Conservation (phyloP, 92 coral and sea anemone species). For the Heliopora coerulea region DNA sequence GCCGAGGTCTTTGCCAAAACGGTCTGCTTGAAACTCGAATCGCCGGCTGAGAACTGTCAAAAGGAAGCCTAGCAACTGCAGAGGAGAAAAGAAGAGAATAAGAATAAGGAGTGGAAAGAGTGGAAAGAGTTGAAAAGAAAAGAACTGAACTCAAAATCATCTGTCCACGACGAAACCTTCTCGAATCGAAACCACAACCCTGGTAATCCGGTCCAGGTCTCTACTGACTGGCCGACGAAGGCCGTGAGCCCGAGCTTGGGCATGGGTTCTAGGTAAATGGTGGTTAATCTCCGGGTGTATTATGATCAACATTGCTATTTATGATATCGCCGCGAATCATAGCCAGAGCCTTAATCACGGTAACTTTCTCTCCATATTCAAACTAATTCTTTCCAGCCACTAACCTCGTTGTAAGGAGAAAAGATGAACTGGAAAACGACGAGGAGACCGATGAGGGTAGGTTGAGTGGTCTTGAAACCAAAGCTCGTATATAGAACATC, state of each 20-base stretch:
- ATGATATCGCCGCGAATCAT: no score
- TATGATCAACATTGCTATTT: no score
- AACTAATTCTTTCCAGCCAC: no score
- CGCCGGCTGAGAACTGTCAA: conserved; percentile 93
- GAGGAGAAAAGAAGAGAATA: not conserved
- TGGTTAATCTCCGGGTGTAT: no score
- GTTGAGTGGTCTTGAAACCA: conserved; percentile 80
- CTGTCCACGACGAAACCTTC: no score
- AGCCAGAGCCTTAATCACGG: no score
- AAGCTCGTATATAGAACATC: conserved; percentile 76
- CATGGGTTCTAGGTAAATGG: no score
- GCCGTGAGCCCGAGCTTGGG: no score
- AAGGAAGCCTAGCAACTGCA: conserved; percentile 82
- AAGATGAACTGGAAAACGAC: conserved; percentile 94
- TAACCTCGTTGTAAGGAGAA: conserved; percentile 98
- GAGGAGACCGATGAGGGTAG: conserved; percentile 82
- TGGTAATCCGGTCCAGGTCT: no score
- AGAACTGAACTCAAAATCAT: not conserved
- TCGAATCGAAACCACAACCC: no score
- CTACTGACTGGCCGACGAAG: no score
- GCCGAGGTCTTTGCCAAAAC: conserved; percentile 89
- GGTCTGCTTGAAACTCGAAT: conserved; percentile 97
- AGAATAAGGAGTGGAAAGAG: not conserved
- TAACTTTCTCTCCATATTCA: no score
- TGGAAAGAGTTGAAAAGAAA: not conserved